These are phyloP conservation scores for Petrocephalus zakoni DNA, from an alignment of 2,113 vertebrate genomes.

Conservation along the genomic window DNA sequence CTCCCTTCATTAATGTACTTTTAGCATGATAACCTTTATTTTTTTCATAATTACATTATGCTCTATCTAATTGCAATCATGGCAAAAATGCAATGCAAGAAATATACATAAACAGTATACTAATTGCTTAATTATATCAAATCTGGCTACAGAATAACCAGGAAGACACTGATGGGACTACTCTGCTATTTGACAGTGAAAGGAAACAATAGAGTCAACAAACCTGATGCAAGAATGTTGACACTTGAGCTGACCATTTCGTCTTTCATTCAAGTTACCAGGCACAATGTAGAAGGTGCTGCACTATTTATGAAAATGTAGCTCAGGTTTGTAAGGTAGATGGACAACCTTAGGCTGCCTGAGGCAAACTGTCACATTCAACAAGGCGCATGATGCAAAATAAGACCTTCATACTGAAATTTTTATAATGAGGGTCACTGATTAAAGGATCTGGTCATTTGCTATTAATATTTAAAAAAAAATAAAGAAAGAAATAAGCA, in stretches of 20 bases:
- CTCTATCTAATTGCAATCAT: neutral
- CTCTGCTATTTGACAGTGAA: neutral
- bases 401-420: neutral
- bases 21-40: too few species aligned
- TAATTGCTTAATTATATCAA: neutral
- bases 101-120: neutral
- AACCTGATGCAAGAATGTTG: slow-evolving; percentile 5
- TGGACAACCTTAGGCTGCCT: neutral
- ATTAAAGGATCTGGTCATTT: slow-evolving; percentile 7
- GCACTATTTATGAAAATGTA: slow-evolving; percentile 5
- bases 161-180: neutral
- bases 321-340: neutral
- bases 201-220: neutral
- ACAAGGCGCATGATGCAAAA: neutral
- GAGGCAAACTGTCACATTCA: slow-evolving; percentile 12
- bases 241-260: slow-evolving; percentile 10
- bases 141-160: neutral
- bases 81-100: neutral
- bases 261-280: neutral
- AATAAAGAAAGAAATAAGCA: neutral
- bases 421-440: neutral
- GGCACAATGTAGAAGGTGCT: neutral
- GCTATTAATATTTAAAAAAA: neutral
- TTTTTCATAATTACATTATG: neutral
- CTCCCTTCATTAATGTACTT: too few species aligned